phyloP scores from a whole-genome alignment of 2,888 invertebrate species.

The Isoperla grammatica region DNA sequence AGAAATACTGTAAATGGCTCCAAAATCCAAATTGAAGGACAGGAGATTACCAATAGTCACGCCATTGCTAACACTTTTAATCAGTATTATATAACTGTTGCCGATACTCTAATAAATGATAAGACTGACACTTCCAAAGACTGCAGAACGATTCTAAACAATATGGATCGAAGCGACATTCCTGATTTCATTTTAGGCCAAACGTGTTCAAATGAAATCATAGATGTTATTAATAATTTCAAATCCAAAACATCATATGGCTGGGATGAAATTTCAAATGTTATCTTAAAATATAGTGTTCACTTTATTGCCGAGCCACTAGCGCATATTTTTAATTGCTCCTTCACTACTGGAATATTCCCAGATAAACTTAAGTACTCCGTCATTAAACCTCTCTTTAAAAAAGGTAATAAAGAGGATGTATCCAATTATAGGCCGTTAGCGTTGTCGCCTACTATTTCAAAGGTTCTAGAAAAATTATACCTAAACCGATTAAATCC shows the following conservation, averaged over 20 bases:
- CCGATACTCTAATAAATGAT: no score
- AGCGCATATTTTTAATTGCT: neutral
- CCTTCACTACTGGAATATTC: neutral
- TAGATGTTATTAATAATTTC: neutral
- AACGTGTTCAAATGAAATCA: neutral
- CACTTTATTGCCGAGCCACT: neutral
- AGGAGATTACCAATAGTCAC: no score
- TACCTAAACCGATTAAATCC: neutral
- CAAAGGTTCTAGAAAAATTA: constrained; percentile 9
- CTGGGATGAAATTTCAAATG: neutral
- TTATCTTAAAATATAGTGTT: neutral
- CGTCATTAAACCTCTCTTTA: constrained; percentile 1
- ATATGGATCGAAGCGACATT: neutral
- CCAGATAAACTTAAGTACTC: constrained; percentile 8
- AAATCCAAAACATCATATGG: neutral
- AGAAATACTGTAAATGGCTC: no score
- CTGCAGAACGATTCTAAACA: neutral
- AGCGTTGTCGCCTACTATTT: neutral
- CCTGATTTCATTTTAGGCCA: neutral
- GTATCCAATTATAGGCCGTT: neutral
- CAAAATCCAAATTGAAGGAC: no score
- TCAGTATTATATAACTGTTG: no score
- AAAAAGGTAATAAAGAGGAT: neutral
- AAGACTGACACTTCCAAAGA: no score
- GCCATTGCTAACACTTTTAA: no score